phyloP scores from a whole-genome alignment of 2,888 invertebrate species.

The Oligia strigilis region DNA sequence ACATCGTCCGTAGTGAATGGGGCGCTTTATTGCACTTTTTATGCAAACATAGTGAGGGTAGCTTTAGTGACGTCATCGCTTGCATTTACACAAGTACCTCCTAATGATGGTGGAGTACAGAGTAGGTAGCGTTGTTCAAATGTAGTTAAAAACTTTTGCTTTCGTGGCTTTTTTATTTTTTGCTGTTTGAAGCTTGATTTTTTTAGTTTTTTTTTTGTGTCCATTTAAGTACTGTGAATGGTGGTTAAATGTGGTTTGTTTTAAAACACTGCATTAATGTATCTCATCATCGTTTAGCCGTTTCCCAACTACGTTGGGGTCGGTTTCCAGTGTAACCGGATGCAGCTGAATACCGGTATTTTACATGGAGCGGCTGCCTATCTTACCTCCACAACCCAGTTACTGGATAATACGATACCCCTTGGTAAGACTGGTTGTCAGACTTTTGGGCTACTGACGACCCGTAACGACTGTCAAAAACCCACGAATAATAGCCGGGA shows the following conservation, averaged over 20 bases:
- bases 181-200: not conserved
- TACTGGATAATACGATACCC: too few species aligned
- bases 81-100: slow-evolving; percentile 60
- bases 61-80: slow-evolving; percentile 54
- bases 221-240: not conserved
- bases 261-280: not conserved
- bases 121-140: slow-evolving; percentile 14
- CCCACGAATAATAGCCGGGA: too few species aligned
- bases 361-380: too few species aligned
- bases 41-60: slow-evolving; percentile 66
- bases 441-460: too few species aligned
- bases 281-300: not conserved
- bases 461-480: too few species aligned
- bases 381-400: too few species aligned
- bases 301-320: too few species aligned
- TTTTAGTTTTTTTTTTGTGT: not conserved
- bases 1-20: slow-evolving; percentile 64
- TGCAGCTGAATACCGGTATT: too few species aligned
- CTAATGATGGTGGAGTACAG: slow-evolving; percentile 50
- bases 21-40: slow-evolving; percentile 78
- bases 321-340: too few species aligned
- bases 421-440: too few species aligned
- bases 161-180: not conserved
- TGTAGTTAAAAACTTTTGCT: slow-evolving; percentile 12
- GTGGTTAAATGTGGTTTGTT: not conserved